These are phyloP conservation scores for Erythrocercus mccallii DNA, from an alignment of 2,113 vertebrate species.

Conservation along the genomic window DNA sequence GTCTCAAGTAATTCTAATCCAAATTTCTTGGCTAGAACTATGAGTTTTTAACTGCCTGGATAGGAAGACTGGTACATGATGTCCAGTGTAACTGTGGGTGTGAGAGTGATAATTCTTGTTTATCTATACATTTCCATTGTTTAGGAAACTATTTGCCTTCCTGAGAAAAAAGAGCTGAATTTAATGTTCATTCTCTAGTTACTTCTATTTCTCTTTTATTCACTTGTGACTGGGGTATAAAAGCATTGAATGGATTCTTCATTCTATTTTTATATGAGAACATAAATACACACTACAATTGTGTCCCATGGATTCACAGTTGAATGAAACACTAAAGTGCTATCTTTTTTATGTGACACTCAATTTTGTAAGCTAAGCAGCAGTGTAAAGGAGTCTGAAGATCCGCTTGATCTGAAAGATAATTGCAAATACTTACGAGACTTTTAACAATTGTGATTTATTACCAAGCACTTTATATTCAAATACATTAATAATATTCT, in stretches of 20 bases:
- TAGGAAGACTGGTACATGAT: not conserved
- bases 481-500: not conserved
- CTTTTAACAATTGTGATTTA: not conserved
- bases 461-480: not conserved
- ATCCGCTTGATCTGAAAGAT: not conserved
- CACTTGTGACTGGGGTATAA: not conserved
- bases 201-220: not conserved
- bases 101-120: not conserved
- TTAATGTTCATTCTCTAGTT: not conserved
- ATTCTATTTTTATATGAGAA: conserved; percentile 13
- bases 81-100: not conserved
- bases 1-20: not conserved
- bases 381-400: not conserved
- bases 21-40: not conserved
- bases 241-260: not conserved
- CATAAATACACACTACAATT: not conserved
- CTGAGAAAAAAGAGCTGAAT: not conserved
- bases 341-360: not conserved
- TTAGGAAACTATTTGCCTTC: not conserved
- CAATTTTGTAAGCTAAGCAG: conserved; percentile 13
- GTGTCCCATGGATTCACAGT: not conserved
- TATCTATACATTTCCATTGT: not conserved
- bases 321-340: not conserved
- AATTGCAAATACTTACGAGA: not conserved
- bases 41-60: not conserved